Evolutionary conservation across 2,888 invertebrate genomes (phyloP), one percentile per base, ranked within the genome.

Genomic region (Beris chalybata): DNA sequence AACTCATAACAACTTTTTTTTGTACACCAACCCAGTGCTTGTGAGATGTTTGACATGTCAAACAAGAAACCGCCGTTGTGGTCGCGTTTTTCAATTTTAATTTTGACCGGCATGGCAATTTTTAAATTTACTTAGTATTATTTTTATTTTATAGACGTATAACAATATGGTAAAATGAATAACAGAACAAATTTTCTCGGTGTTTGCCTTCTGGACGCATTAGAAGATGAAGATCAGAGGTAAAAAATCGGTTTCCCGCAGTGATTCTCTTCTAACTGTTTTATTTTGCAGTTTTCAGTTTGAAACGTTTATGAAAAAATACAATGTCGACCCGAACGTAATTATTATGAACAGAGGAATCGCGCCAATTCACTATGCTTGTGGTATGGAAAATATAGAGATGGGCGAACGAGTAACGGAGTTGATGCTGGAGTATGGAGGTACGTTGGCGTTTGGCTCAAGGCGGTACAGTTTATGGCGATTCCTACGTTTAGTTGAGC

Each of bases 301-400:
- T 11, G 70, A 76, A 55, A 68, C 74, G 13, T 75, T 81, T 69
- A 64, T 81, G 11, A 70, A 74, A 3, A 73, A 76, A 43, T 74
- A 76, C 73, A 78, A 82, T 44, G 85, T 89, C 5, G 83, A 90
- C 78, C 85, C 91, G 0, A 91, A 92, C 78, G 79, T 85, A 38
- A 82, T 91, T 61, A 83, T 92, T 75, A 87, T 87, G 38, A 85
- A 85, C 54, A 85, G 87, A 73, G 90, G 90, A 71, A 86, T 92
- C 56, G 85, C 90, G 0, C 86, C 92, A 0, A 83, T 93, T 72
- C 93, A 93, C 75, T 84, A 91, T 72, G 88, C 88, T 0, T 87
- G 90, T 52, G 92, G 92, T 2, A 86, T 89, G 77, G 86, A 88
- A 57, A 87, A 87, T 12, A 78, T 84, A 64, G 80, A 83, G 22